Evolutionary conservation across 2,888 invertebrate genomes (phyloP), one percentile per base, ranked within the genome.

Genomic region (Epistrophe grossulariae): DNA sequence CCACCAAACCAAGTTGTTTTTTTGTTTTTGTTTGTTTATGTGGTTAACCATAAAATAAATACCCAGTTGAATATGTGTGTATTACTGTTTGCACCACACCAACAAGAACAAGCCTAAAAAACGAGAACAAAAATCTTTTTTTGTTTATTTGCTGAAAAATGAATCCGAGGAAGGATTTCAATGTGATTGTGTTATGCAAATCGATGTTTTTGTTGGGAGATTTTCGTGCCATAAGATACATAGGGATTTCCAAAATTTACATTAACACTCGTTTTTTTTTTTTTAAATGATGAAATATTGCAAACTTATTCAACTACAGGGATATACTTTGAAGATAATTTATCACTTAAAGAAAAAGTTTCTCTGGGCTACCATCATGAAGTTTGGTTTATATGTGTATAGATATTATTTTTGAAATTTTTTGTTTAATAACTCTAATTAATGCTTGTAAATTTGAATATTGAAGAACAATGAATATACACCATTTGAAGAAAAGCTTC

Each of bases 21-120:
- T 82, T 35, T 35, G 4, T 31, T 31, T 31, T 4, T 31, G 31
- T 9, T 31, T 66, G 57, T 77, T 50, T 76, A 62, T 40, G 43
- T 80, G 74, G 80, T 68, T 60, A 68, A 24, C 50, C 60, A 70
- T 35, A 55, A 60, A 60, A 68, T 70, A 70, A 70, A 70, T 55
- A 55, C 68, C 15, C 60, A 40, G 57, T 17, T 59, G 11, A 64
- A 6, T 31, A 15, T 48, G 0, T 31, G 31, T 31, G 31, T 31
- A 24, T 5, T 68, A 45, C 48, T 55, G 10, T 40, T 24, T 24
- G 3, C 24, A 24, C 24, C 24, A 24, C 24, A 24, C 24, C 24
- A 24, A 24, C 24, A 24, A 24, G 24, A 24, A 24, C 24, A 3
- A 24, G 38, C 24, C 19, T 7, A 48, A 31, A 31, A 31, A 50